phyloP scores from a whole-genome alignment of 2,888 invertebrate genomes.

The Priocnemis perturbator region DNA sequence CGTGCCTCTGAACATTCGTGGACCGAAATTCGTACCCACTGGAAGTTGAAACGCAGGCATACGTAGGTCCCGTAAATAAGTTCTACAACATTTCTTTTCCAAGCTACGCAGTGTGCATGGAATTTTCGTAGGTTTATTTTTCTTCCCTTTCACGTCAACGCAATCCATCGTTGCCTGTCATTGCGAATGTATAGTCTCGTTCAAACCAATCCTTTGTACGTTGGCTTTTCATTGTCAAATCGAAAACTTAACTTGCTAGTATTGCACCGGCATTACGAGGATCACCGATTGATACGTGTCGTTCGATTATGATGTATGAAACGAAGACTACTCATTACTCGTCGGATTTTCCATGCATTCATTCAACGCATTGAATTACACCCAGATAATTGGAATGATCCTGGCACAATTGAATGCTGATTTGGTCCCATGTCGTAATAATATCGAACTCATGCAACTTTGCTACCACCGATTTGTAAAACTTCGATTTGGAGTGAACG shows the following conservation, averaged over 20 bases:
- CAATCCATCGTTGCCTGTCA: too few relatives aligned
- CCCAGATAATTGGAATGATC: background rate
- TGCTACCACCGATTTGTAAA: background rate
- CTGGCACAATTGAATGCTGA: background rate
- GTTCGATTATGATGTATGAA: background rate
- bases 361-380: too few relatives aligned
- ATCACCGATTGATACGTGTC: too few relatives aligned
- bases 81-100: background rate
- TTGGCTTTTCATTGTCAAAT: too few relatives aligned
- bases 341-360: background rate
- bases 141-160: too few relatives aligned
- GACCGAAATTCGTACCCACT: background rate
- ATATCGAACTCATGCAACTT: background rate
- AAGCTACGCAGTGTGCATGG: background rate
- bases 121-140: background rate
- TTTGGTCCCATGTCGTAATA: background rate
- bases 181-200: too few relatives aligned
- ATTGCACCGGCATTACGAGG: too few relatives aligned
- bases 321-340: background rate
- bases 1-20: background rate
- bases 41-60: background rate
- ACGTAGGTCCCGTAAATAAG: too few relatives aligned
- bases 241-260: too few relatives aligned
- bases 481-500: too few relatives aligned
- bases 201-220: too few relatives aligned